Base-by-base conservation (phyloP, 64 coral and sea anemone species). In the Astreopora myriophthalma region DNA sequence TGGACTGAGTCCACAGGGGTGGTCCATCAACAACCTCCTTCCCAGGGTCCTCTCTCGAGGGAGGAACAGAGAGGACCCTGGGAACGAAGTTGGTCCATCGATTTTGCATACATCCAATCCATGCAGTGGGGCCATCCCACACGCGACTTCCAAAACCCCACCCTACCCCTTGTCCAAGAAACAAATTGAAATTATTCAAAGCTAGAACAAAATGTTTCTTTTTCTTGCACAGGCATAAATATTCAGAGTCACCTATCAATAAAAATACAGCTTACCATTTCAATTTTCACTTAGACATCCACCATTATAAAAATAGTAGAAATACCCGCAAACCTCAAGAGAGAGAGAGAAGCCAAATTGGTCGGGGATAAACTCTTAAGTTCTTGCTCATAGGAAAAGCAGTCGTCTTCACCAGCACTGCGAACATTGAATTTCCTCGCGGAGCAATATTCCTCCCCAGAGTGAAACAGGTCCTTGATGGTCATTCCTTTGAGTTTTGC, bases 371-470 rank as follows among this genome's bases (percentile, higher is more conserved):
- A 85, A 31, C 63, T 73, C 39, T 35, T 46, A 11, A 32, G 16
- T 63, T 90, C 42, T 35, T 30, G 76, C 20, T 58, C 60, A 22
- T 76, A 92, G 36, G 38, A 87, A 77, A 95, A 99, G 73, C 97
- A 99, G 10, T 85, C 23, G 2, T 67, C 62, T 13, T 62, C 80
- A 1, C 31, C 64, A 35, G 75, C 87, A 13, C 74, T 76, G 42
- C 63, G 64, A 5, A 95, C 91, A 55, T 28, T 23, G 74, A 99
- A 99, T 61, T 93, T 95, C 48, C 97, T 92, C 5, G 97, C 94
- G 14, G 31, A 36, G 80, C 97, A 99, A 75, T 96, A 99, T 23
- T 99, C 90, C 22, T 74, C 85, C 28, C 97, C 97, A 17, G 87
- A 80, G 3, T 89, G 40, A 34, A 93, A 99, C 49, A 75, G 44